Percentiles rank a stretch among this genome's conserved stretches.
These are phyloP conservation scores for Drosophila mauritiana DNA, from an alignment of 1,140 invertebrate species.

Conservation along the genomic window DNA sequence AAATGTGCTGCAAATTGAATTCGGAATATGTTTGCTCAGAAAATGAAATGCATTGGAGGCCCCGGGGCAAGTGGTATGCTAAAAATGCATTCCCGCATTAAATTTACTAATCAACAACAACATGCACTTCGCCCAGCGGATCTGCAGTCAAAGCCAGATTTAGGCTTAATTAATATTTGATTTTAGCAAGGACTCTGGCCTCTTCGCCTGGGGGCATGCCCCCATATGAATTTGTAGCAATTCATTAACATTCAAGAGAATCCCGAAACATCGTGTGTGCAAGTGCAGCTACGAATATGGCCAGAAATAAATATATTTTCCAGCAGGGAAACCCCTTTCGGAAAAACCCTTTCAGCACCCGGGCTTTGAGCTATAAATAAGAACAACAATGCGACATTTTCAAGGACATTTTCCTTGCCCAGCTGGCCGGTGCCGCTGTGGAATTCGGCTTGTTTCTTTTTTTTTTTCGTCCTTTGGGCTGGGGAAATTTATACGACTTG, in stretches of 20 bases:
- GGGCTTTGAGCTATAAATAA: constrained; percentile 71
- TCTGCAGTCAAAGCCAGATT: constrained; percentile 24
- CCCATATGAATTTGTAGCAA: constrained; percentile 68
- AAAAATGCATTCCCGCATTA: constrained; percentile 39
- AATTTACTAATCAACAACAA: constrained; percentile 65
- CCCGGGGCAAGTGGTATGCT: background rate
- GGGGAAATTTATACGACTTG: constrained; percentile 81
- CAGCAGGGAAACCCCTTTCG: background rate
- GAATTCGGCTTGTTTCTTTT: constrained; percentile 45
- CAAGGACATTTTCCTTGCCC: constrained; percentile 74
- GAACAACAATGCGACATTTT: constrained; percentile 66
- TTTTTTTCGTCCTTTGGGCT: constrained; percentile 33
- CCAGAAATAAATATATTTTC: constrained; percentile 59
- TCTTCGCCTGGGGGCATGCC: constrained; percentile 13
- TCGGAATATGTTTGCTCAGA: constrained; percentile 34
- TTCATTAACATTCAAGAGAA: constrained; percentile 76
- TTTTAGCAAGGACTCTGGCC: constrained; percentile 15
- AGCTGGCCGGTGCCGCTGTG: constrained; percentile 61
- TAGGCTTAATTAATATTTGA: constrained; percentile 70
- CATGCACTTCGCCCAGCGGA: constrained; percentile 6
- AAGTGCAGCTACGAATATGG: constrained; percentile 44
- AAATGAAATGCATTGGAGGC: constrained; percentile 14
- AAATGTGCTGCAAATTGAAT: constrained; percentile 62
- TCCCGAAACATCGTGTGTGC: constrained; percentile 53
- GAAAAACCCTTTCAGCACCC: constrained; percentile 60